Base-by-base conservation (phyloP, 2,888 invertebrate genomes). In the Isotomurus palustris region DNA sequence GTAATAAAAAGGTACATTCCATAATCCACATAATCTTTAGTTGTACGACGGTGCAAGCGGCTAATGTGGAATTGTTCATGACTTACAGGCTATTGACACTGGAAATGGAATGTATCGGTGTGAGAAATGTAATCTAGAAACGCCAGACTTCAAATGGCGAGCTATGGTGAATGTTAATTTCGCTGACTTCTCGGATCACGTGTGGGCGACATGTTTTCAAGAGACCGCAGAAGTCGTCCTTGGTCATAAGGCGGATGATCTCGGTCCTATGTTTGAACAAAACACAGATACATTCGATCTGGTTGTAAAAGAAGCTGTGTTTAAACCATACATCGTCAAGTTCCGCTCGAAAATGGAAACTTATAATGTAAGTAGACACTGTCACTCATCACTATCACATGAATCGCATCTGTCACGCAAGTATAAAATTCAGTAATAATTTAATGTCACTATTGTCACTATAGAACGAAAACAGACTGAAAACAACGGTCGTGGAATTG, bases 121-220 rank as follows among this genome's bases (percentile, higher is more conserved):
- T 76, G 97, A 97, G 75, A 97, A 97, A 76, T 99, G 99, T 75
- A 84, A 86, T 72, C 80, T 83, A 53, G 90, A 91, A 66, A 89
- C 82, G 74, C 84, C 87, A 1, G 86, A 86, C 69, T 96, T 85
- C 75, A 91, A 90, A 73, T 91, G 91, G 77, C 82, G 95, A 41
- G 78, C 94, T 65, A 78, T 97, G 53, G 75, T 90, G 24, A 81
- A 81, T 72, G 91, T 92, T 76, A 83, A 85, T 73, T 80, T 97
- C 54, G 86, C 87, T 0, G 97, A 99, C 76, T 86, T 84, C 75
- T 86, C 90, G 1, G 90, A 87, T 50, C 87, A 87, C 75, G 84
- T 87, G 68, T 96, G 96, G 87, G 84, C 88, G 8, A 95, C 93
- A 2, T 84, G 89, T 64, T 99, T 99, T 78, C 89, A 86, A 71